Evolutionary conservation across 2,113 vertebrate species (phyloP).

Genomic region (Cynocephalus volans): DNA sequence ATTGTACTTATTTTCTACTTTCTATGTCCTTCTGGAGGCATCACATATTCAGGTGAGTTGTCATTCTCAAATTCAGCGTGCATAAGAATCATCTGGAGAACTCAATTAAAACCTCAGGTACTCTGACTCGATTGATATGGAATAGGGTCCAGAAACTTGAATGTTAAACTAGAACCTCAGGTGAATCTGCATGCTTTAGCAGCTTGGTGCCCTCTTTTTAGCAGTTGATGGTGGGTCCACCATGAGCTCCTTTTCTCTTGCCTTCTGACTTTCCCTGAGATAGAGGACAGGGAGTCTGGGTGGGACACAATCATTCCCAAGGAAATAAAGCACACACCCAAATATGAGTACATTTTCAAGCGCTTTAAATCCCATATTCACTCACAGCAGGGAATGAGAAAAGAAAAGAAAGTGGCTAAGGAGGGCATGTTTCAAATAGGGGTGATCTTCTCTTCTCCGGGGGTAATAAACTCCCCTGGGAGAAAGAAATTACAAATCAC

Average conservation of each 20-base stretch:
- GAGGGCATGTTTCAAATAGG: conserved; percentile 39
- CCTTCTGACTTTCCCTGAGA: neutral
- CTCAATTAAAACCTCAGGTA: neutral
- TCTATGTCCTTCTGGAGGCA: neutral
- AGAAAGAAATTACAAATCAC: conserved; percentile 86
- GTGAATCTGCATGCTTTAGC: neutral
- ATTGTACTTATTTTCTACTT: neutral
- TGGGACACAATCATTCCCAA: neutral
- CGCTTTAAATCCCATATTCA: neutral
- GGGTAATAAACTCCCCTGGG: conserved; percentile 76
- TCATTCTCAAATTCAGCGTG: neutral
- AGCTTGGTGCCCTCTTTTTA: neutral
- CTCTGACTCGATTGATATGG: neutral
- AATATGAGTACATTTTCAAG: neutral
- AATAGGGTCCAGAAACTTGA: neutral
- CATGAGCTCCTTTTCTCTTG: neutral
- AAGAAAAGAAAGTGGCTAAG: neutral
- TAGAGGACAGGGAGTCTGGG: neutral
- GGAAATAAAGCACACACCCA: neutral
- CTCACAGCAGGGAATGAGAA: neutral
- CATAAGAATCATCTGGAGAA: neutral
- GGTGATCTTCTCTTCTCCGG: conserved; percentile 76
- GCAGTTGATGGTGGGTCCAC: neutral
- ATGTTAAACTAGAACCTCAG: neutral
- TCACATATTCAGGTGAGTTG: neutral